Percentiles rank a stretch among this genome's conserved stretches.
Evolutionary conservation across 1,140 invertebrate species (phyloP).

Genomic region (Drosophila auraria): DNA sequence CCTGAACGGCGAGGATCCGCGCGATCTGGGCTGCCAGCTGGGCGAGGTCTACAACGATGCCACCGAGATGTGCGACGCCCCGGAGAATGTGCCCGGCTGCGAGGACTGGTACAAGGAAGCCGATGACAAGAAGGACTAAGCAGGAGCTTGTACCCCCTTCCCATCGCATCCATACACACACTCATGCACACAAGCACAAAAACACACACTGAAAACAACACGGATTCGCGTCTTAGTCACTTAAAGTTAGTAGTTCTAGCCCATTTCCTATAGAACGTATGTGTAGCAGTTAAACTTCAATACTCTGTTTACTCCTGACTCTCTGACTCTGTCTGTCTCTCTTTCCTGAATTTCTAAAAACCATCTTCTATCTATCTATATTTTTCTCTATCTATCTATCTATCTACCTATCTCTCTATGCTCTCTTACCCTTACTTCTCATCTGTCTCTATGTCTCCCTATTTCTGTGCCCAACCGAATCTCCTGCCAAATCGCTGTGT

Average conservation of each 20-base stretch:
- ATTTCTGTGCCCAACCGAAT: constrained; percentile 29
- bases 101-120: constrained; percentile 94
- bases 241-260: constrained; percentile 78
- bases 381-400: constrained; percentile 1
- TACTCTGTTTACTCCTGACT: constrained; percentile 9
- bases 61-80: constrained; percentile 92
- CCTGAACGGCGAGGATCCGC: constrained; percentile 93
- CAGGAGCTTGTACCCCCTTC: not conserved
- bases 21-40: constrained; percentile 93
- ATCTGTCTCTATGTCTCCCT: constrained; percentile 6
- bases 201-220: constrained; percentile 28
- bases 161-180: constrained; percentile 20
- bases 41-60: constrained; percentile 95
- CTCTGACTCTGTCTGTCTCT: not conserved
- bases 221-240: constrained; percentile 76
- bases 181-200: constrained; percentile 25
- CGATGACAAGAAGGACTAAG: constrained; percentile 85
- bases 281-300: constrained; percentile 62
- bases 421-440: not conserved
- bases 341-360: not conserved
- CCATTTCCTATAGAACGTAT: constrained; percentile 73
- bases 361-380: constrained; percentile 5
- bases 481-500: constrained; percentile 55
- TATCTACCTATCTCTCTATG: not conserved
- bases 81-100: constrained; percentile 95